Conservation (phyloP, 35 echinoderm and acorn worm genomes). For the Ptychodera flava region DNA sequence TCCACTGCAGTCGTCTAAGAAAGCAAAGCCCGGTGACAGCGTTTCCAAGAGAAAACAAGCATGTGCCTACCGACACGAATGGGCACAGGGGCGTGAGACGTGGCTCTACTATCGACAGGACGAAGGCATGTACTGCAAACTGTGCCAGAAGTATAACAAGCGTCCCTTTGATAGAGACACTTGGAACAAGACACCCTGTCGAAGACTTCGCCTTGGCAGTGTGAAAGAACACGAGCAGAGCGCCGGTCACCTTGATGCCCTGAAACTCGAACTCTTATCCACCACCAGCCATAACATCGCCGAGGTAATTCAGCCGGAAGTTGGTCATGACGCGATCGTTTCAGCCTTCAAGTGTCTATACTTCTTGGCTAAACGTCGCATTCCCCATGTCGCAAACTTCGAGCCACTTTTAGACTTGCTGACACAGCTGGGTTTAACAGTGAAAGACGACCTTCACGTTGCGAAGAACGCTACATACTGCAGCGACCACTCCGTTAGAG, state of each 20-base stretch:
- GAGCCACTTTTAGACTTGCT: constrained; percentile 20
- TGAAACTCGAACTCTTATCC: no score
- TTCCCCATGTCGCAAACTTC: constrained; percentile 31
- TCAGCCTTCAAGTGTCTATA: constrained; percentile 29
- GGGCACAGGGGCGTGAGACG: constrained; percentile 17
- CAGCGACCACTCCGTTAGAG: no score
- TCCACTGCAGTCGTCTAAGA: not conserved
- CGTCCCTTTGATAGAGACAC: constrained; percentile 17
- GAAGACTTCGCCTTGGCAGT: constrained; percentile 15
- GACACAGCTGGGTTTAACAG: not conserved
- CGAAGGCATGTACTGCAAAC: constrained; percentile 32
- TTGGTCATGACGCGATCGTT: no score
- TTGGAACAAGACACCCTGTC: constrained; percentile 24
- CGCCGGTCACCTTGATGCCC: constrained; percentile 9
- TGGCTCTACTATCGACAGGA: constrained; percentile 17
- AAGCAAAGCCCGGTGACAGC: not conserved
- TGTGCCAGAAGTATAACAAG: constrained; percentile 35
- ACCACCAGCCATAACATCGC: no score
- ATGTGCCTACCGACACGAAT: constrained; percentile 9
- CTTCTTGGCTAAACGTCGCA: constrained; percentile 22
- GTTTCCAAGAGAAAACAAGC: not conserved
- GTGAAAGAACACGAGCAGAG: constrained; percentile 29
- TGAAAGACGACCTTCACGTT: constrained; percentile 15
- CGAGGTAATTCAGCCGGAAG: no score
- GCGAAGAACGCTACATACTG: constrained; percentile 34